Percentiles rank a stretch among this genome's conserved stretches.
phyloP scores from a whole-genome alignment of 2,113 vertebrate species.

The Shinisaurus crocodilurus region DNA sequence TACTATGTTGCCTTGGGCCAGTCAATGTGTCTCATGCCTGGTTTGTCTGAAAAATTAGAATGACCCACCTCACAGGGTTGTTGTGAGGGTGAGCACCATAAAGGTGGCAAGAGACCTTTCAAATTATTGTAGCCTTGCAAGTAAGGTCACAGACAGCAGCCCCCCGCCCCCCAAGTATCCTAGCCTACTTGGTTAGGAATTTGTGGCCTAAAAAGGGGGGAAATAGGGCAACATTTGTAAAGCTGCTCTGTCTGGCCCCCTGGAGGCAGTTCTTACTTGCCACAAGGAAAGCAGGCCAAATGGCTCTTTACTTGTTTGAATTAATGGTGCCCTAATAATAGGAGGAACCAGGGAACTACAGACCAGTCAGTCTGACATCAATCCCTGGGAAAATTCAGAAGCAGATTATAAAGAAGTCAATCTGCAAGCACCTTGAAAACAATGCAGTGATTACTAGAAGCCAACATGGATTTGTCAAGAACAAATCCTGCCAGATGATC shows the following conservation, averaged over 20 bases:
- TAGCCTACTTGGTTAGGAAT: neutral
- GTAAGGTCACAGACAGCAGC: too few relatives aligned
- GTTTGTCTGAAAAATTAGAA: neutral
- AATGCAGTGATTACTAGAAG: too few relatives aligned
- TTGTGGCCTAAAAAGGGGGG: neutral
- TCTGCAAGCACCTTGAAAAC: too few relatives aligned
- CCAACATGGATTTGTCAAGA: too few relatives aligned
- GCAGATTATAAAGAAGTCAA: too few relatives aligned
- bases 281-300: neutral
- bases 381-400: too few relatives aligned
- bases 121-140: neutral
- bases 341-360: too few relatives aligned
- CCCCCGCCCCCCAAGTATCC: too few relatives aligned
- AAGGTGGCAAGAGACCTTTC: neutral
- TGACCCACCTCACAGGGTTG: neutral
- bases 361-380: too few relatives aligned
- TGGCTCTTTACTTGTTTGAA: neutral
- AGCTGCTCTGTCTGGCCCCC: neutral
- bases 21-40: neutral
- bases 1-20: neutral
- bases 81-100: neutral
- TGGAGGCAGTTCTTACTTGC: neutral
- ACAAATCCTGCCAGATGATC: too few relatives aligned
- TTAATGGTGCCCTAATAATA: neutral
- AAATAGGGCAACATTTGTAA: neutral